phyloP scores from a whole-genome alignment of 2,888 invertebrate species.

The Habrosyne pyritoides region DNA sequence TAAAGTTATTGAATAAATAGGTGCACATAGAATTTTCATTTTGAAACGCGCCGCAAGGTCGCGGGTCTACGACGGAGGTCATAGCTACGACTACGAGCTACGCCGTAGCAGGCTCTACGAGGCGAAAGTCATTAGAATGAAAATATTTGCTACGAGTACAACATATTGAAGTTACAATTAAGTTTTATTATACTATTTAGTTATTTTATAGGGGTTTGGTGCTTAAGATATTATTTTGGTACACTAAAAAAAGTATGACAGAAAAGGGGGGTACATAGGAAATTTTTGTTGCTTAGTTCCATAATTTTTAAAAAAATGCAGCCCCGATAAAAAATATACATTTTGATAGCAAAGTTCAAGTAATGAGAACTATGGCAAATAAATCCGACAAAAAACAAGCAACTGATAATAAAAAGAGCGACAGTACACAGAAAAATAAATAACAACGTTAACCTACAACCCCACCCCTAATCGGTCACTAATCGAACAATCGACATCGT shows the following conservation, averaged over 20 bases:
- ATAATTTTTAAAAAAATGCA: no score
- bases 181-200: neutral
- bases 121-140: constrained; percentile 53
- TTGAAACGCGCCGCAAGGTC: constrained; percentile 31
- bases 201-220: neutral
- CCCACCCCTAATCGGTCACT: constrained; percentile 27
- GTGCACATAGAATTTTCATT: constrained; percentile 15
- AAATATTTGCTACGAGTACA: constrained; percentile 54
- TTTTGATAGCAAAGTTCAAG: neutral
- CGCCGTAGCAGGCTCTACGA: constrained; percentile 60
- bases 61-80: constrained; percentile 53
- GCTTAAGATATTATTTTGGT: neutral
- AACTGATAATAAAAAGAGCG: neutral
- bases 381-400: neutral
- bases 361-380: neutral
- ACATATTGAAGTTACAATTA: neutral
- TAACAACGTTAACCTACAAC: neutral
- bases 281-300: no score
- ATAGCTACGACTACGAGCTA: constrained; percentile 72
- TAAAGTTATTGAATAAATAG: neutral
- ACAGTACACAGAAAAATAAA: neutral
- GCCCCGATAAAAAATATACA: no score
- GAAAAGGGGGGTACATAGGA: no score
- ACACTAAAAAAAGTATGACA: no score
- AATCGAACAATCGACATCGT: constrained; percentile 46